Conservation (phyloP, 2,113 vertebrate genomes). For the Brienomyrus brachyistius region DNA sequence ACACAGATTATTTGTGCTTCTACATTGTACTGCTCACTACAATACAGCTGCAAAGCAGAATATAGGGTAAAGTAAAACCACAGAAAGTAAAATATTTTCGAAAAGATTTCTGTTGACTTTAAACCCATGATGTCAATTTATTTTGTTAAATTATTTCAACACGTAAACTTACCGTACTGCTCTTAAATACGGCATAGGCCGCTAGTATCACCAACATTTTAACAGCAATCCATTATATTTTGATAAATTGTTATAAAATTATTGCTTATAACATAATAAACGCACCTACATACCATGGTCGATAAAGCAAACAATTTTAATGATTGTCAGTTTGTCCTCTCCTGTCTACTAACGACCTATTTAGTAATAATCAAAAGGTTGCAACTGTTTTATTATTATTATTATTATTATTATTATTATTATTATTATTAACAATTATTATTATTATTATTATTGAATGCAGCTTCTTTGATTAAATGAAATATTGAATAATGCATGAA, state of each 20-base stretch:
- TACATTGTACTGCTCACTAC: neutral
- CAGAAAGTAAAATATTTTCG: neutral
- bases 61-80: neutral
- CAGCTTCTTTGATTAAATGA: neutral
- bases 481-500: neutral
- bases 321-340: neutral
- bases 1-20: neutral
- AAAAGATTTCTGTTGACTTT: neutral
- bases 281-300: neutral
- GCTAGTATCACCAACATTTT: neutral
- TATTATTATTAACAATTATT: neutral
- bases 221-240: neutral
- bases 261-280: neutral
- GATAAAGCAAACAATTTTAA: neutral
- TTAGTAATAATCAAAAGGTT: neutral
- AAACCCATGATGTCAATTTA: neutral
- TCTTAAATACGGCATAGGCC: neutral
- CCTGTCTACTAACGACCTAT: neutral
- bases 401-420: neutral
- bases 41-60: neutral
- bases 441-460: neutral
- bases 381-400: neutral
- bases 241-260: neutral
- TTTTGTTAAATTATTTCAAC: neutral
- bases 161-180: neutral